Evolutionary conservation across 92 coral and sea anemone genomes (phyloP), one percentile per base, ranked within the genome.

Genomic region (Palythoa caribaeorum): DNA sequence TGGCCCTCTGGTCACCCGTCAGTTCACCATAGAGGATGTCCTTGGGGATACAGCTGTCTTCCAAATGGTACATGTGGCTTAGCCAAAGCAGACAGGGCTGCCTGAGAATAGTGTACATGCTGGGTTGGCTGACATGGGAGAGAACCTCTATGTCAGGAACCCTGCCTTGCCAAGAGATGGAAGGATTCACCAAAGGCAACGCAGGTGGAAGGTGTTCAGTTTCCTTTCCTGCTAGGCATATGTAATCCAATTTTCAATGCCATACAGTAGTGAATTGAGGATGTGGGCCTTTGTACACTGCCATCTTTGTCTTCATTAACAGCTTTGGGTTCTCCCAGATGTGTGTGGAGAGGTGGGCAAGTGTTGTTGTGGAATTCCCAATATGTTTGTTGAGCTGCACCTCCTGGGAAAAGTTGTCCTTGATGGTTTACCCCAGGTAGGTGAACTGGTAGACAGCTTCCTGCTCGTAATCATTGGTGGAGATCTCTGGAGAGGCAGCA

Each of bases 301-400:
- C 28, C 28, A 28, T 28, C 28, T 28, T 28, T 28, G 28, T 89
- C 76, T 84, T 71, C 73, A 53, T 37, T 1, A 84, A 71, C 72
- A 89, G 84, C 89, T 84, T 51, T 69, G 51, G 73, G 71, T 83
- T 83, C 63, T 44, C 44, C 87, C 91, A 83, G 80, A 88, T 73
- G 21, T 75, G 70, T 17, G 81, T 13, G 59, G 80, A 80, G 81
- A 80, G 88, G 38, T 57, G 10, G 17, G 68, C 88, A 19, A 60
- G 66, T 16, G 91, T 69, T 83, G 87, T 81, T 14, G 91, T 44
- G 12, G 75, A 89, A 83, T 60, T 83, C 19, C 71, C 83, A 15
- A 83, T 88, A 15, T 66, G 28, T 37, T 73, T 84, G 83, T 60
- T 37, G 68, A 80, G 52, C 70, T 88, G 80, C 36, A 79, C 80